A percentile compares a stretch with the other conserved stretches of the same genome.
Evolutionary conservation across 2,797 vertebrate genomes (phyloP).

Genomic region (Sarcoramphus papa): DNA sequence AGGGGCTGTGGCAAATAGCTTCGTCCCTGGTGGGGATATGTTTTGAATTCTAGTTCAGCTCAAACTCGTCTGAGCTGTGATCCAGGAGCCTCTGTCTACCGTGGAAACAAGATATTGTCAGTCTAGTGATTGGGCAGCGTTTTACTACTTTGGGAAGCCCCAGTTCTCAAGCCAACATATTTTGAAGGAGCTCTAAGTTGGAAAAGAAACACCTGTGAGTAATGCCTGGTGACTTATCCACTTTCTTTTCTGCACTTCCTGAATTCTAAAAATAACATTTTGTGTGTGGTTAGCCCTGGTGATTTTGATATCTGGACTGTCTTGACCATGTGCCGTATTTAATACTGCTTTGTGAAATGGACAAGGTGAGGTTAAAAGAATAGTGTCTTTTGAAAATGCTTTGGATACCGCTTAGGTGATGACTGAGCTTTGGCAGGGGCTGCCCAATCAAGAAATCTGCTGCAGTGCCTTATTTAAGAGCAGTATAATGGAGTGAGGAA

Average conservation of each 20-base stretch:
- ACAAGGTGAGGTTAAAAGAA: not conserved
- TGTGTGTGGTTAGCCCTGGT: not conserved
- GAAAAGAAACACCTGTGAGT: not conserved
- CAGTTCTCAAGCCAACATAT: not conserved
- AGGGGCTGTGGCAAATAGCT: not conserved
- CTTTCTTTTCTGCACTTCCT: not conserved
- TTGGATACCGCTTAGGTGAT: conserved; percentile 7
- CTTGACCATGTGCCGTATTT: not conserved
- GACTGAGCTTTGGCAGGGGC: conserved; percentile 25
- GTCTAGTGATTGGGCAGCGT: not conserved
- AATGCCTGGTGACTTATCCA: not conserved
- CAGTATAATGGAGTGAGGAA: not conserved
- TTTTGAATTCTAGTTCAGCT: not conserved
- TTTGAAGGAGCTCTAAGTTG: not conserved
- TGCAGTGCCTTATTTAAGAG: conserved; percentile 23
- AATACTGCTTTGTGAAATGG: not conserved
- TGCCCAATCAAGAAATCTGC: not conserved
- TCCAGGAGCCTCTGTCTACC: not conserved
- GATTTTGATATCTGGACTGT: not conserved
- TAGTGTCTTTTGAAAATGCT: not conserved
- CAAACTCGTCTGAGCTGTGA: not conserved
- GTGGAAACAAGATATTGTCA: not conserved
- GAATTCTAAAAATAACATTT: not conserved
- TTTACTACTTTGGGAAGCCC: not conserved
- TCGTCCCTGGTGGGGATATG: not conserved